Evolutionary conservation across 2,888 invertebrate genomes (phyloP).

Genomic region (Amphipoea oculea): DNA sequence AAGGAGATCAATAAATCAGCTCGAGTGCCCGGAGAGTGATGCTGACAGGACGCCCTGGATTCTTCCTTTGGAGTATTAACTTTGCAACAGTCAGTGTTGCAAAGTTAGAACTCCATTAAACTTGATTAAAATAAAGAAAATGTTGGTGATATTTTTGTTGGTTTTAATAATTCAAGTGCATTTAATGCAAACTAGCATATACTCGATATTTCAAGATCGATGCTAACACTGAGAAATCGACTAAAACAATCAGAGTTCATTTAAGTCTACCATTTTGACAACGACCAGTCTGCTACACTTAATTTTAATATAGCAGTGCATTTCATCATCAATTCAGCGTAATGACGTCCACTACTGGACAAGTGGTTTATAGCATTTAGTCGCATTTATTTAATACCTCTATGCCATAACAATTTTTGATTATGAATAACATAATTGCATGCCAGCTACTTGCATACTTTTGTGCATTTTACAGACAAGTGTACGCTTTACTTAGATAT

Average conservation of each 20-base stretch:
- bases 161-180: not conserved
- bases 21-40: no score
- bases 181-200: not conserved
- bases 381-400: not conserved
- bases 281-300: not conserved
- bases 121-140: not conserved
- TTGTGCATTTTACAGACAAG: not conserved
- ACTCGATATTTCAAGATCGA: not conserved
- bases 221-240: not conserved
- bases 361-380: not conserved
- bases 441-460: not conserved
- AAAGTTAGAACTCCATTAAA: not conserved
- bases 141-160: no score
- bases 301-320: not conserved
- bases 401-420: not conserved
- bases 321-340: not conserved
- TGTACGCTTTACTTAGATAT: not conserved
- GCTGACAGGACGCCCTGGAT: not conserved
- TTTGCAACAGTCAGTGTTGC: not conserved
- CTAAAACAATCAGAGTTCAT: not conserved
- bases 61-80: not conserved
- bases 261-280: not conserved
- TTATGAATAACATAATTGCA: not conserved
- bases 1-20: not conserved
- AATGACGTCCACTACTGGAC: not conserved